Conservation (phyloP, 2,113 vertebrate species). For the Colinus virginianus region DNA sequence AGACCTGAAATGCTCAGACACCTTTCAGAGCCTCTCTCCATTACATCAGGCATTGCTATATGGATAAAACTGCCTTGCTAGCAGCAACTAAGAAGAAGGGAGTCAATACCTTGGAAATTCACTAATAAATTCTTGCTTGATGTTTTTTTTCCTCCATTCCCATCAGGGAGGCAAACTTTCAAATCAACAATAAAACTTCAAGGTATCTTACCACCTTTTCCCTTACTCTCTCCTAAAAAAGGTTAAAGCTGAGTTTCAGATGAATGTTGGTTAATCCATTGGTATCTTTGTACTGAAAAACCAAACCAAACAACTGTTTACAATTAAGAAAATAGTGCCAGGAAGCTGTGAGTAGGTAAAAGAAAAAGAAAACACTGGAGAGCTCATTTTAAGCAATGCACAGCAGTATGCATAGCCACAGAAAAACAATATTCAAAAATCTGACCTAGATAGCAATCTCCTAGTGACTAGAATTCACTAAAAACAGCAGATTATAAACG, state of each 20-base stretch:
- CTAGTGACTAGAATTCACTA: slow-evolving; percentile 52
- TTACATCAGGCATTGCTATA: neutral
- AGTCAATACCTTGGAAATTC: neutral
- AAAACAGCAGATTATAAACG: slow-evolving; percentile 45
- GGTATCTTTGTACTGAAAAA: neutral
- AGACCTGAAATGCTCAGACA: neutral
- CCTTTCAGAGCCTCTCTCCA: neutral
- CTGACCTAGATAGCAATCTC: slow-evolving; percentile 64
- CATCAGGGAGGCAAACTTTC: neutral
- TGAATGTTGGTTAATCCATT: neutral
- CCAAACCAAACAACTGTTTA: neutral
- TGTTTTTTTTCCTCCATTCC: neutral
- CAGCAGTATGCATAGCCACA: neutral
- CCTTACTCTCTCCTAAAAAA: neutral
- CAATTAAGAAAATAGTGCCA: neutral
- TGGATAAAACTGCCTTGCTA: neutral
- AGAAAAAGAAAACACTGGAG: slow-evolving; percentile 3
- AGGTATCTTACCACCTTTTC: neutral
- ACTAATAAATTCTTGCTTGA: neutral
- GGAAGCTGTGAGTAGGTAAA: slow-evolving; percentile 6
- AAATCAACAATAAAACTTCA: neutral
- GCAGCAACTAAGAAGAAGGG: neutral
- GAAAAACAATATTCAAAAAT: slow-evolving; percentile 49
- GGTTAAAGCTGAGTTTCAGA: neutral
- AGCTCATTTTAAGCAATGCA: slow-evolving; percentile 49